A percentile compares a stretch with the other conserved stretches of the same genome.
phyloP scores from a whole-genome alignment of 1,140 invertebrate genomes.

The Mizuhopecten yessoensis region DNA sequence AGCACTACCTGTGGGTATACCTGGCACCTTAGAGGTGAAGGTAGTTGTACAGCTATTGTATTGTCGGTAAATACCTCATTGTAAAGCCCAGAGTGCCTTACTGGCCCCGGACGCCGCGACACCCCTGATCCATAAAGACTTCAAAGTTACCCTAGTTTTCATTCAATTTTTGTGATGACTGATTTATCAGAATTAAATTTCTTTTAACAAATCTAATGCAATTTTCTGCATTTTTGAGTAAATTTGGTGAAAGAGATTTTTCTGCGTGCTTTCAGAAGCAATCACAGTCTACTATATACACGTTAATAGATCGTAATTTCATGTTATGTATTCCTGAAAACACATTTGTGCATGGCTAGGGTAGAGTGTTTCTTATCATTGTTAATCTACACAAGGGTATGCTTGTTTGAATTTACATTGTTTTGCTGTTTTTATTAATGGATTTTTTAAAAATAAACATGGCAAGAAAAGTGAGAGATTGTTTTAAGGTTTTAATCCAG shows the following conservation, averaged over 20 bases:
- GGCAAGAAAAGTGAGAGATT: not conserved
- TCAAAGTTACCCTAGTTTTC: too few species aligned
- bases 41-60: not conserved
- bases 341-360: not conserved
- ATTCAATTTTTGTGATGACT: too few species aligned
- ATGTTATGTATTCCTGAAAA: not conserved
- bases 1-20: not conserved
- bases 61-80: not conserved
- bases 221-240: too few species aligned
- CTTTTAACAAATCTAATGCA: too few species aligned
- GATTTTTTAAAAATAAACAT: not conserved
- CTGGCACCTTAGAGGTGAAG: constrained; percentile 10
- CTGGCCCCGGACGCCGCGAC: not conserved
- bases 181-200: too few species aligned
- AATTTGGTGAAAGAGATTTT: not conserved
- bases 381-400: not conserved
- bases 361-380: not conserved
- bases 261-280: not conserved
- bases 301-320: not conserved
- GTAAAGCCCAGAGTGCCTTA: not conserved
- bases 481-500: not conserved
- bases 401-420: not conserved
- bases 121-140: not conserved
- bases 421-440: not conserved
- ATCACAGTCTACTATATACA: not conserved